Evolutionary conservation across 2,888 invertebrate genomes (phyloP).

Genomic region (Eristalinus sepulchralis): DNA sequence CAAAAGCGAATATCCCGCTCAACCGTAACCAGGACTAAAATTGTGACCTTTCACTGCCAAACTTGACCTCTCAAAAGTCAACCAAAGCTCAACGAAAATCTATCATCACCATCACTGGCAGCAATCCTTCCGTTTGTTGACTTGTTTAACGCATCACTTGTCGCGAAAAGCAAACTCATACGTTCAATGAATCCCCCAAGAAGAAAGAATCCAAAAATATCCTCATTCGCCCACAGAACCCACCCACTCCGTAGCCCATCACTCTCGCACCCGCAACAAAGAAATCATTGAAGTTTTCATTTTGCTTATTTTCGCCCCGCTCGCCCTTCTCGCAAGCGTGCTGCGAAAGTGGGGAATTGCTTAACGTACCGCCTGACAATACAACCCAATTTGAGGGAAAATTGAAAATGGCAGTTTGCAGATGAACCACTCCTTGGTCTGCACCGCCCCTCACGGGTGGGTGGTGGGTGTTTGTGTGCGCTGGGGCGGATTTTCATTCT

Average conservation of each 20-base stretch:
- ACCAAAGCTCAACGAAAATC: too few species aligned
- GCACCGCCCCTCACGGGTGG: not conserved
- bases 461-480: not conserved
- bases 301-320: constrained; percentile 66
- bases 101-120: too few species aligned
- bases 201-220: not conserved
- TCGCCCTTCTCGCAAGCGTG: constrained; percentile 48
- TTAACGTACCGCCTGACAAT: constrained; percentile 74
- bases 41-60: too few species aligned
- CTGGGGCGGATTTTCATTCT: constrained; percentile 48
- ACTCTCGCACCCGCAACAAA: not conserved
- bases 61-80: too few species aligned
- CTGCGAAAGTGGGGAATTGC: constrained; percentile 69
- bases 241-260: too few species aligned
- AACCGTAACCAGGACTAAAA: too few species aligned
- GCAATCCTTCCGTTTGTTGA: not conserved
- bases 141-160: not conserved
- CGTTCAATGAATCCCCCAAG: not conserved
- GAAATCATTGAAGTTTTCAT: constrained; percentile 61
- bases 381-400: constrained; percentile 74
- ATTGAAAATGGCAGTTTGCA: constrained; percentile 73
- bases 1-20: too few species aligned
- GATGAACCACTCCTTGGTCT: constrained; percentile 25
- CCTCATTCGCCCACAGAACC: not conserved
- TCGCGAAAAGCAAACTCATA: not conserved